Evolutionary conservation across 2,888 invertebrate species (phyloP).

Genomic region (Spodoptera picta): DNA sequence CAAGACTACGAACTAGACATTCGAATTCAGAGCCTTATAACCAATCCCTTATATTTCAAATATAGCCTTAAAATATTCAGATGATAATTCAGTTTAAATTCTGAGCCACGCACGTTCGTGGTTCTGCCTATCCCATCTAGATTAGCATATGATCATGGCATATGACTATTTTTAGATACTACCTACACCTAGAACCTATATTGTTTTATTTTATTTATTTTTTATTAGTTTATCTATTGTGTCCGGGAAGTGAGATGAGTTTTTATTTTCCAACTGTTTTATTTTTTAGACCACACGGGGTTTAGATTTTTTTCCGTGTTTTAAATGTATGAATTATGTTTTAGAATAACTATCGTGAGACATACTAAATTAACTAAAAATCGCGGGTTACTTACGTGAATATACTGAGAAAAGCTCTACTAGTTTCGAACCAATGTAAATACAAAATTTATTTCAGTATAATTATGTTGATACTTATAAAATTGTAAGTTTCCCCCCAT

Average conservation of each 20-base stretch:
- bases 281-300: slow-evolving; percentile 23
- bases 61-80: slow-evolving; percentile 18
- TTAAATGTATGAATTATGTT: not conserved
- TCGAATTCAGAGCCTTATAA: no score
- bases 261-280: not conserved
- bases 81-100: slow-evolving; percentile 65
- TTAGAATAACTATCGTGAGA: no score
- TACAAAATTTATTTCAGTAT: no score
- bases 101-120: slow-evolving; percentile 67
- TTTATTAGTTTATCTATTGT: slow-evolving; percentile 65
- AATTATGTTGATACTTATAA: no score
- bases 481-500: no score
- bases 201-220: slow-evolving; percentile 49
- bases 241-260: slow-evolving; percentile 20
- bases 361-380: no score
- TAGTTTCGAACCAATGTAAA: no score
- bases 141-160: slow-evolving; percentile 67
- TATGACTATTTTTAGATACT: slow-evolving; percentile 56
- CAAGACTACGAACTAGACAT: no score
- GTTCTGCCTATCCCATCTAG: slow-evolving; percentile 59
- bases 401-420: no score
- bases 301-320: not conserved
- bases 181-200: no score
- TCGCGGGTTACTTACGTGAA: no score
- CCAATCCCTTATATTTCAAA: not conserved